Evolutionary conservation across 2,113 vertebrate genomes (phyloP).

Genomic region (Limnothrissa miodon): DNA sequence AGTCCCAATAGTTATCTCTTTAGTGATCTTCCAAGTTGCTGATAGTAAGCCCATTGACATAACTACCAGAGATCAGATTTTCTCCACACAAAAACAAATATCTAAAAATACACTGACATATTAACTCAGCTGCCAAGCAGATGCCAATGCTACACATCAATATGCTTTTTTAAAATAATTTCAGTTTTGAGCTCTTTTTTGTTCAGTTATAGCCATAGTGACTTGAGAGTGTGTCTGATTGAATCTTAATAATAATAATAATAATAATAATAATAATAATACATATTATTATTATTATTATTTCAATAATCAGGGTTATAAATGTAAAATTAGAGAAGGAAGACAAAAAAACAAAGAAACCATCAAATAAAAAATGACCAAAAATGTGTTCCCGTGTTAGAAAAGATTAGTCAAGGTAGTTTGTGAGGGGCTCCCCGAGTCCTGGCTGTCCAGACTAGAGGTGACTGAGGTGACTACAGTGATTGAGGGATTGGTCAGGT

Average conservation of each 20-base stretch:
- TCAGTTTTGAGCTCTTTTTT: constrained; percentile 61
- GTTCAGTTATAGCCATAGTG: constrained; percentile 72
- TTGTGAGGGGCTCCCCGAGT: constrained; percentile 97
- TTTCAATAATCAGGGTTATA: constrained; percentile 42
- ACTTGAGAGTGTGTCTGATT: constrained; percentile 65
- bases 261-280: constrained; percentile 45
- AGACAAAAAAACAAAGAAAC: constrained; percentile 56
- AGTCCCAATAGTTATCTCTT: neutral
- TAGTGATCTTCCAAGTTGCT: neutral
- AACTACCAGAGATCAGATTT: constrained; percentile 46
- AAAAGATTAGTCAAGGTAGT: constrained; percentile 99
- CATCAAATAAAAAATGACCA: constrained; percentile 54
- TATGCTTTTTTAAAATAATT: constrained; percentile 52
- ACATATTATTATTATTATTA: constrained; percentile 42
- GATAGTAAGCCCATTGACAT: constrained; percentile 44
- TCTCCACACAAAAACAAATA: constrained; percentile 36
- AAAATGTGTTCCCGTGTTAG: constrained; percentile 77
- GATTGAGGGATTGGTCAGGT: constrained; percentile 99
- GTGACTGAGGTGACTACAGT: constrained; percentile 98
- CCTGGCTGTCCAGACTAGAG: constrained; percentile 99
- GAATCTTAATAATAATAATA: constrained; percentile 60
- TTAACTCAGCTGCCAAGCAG: constrained; percentile 86
- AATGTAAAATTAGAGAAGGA: constrained; percentile 39
- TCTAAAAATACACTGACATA: constrained; percentile 57
- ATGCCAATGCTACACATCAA: constrained; percentile 87